Evolutionary conservation across 2,797 vertebrate genomes (phyloP).

Genomic region (Lindbergichthys nudifrons): DNA sequence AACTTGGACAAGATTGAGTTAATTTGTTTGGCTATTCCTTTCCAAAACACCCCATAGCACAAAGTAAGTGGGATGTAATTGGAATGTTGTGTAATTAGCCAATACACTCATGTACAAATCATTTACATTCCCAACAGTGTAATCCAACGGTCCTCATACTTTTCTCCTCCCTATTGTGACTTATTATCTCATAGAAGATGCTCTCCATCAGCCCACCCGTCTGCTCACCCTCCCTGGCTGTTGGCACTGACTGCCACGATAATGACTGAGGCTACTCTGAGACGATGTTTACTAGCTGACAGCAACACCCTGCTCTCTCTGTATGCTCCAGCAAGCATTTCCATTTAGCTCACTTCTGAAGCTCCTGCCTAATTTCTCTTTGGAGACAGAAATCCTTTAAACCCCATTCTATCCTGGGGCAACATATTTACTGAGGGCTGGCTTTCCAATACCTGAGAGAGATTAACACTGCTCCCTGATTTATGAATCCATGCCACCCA

Average conservation of each 20-base stretch:
- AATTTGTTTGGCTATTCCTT: not conserved
- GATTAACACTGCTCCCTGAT: slow-evolving; percentile 96
- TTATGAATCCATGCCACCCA: slow-evolving; percentile 97
- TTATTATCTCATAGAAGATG: slow-evolving; percentile 76
- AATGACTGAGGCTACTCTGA: slow-evolving; percentile 92
- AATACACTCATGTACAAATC: slow-evolving; percentile 49
- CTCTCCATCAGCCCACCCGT: slow-evolving; percentile 77
- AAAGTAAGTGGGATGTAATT: slow-evolving; percentile 22
- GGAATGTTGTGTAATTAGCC: slow-evolving; percentile 53
- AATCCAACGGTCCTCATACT: slow-evolving; percentile 58
- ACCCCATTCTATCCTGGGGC: slow-evolving; percentile 95
- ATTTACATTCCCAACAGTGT: slow-evolving; percentile 53
- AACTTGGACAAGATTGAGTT: not conserved
- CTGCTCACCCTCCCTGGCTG: slow-evolving; percentile 70
- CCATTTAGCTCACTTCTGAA: slow-evolving; percentile 97
- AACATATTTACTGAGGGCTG: slow-evolving; percentile 98
- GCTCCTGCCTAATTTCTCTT: slow-evolving; percentile 95
- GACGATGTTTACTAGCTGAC: slow-evolving; percentile 94
- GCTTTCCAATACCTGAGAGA: slow-evolving; percentile 95
- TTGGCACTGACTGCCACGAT: slow-evolving; percentile 83
- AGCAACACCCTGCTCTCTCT: slow-evolving; percentile 89
- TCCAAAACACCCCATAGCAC: slow-evolving; percentile 5
- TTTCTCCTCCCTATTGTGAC: slow-evolving; percentile 72
- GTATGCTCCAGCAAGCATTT: slow-evolving; percentile 94
- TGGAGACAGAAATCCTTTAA: slow-evolving; percentile 99